A percentile compares a stretch with the other conserved stretches of the same genome.
phyloP scores from a whole-genome alignment of 2,113 vertebrate species.

The Cryptomyrus ogoouensis region DNA sequence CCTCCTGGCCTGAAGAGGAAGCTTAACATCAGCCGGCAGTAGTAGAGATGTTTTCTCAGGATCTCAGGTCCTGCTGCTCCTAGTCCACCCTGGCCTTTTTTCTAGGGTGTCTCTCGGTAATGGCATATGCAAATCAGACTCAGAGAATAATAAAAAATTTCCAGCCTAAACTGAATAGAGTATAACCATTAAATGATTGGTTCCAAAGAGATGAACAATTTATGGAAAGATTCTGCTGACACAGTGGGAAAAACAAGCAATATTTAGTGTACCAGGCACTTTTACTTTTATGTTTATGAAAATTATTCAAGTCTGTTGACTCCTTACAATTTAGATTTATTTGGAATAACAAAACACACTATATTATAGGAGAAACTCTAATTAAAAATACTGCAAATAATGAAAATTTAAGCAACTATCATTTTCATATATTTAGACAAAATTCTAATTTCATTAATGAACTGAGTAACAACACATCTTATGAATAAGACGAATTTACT shows the following conservation, averaged over 20 bases:
- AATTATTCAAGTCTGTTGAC: background rate
- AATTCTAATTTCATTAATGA: too few species aligned
- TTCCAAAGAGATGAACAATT: background rate
- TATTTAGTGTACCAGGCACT: background rate
- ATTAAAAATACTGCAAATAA: too few species aligned
- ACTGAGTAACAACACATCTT: too few species aligned
- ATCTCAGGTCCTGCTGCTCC: background rate
- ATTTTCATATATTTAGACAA: too few species aligned
- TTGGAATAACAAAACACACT: background rate
- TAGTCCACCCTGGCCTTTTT: background rate
- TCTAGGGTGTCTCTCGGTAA: background rate
- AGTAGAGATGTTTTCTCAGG: background rate
- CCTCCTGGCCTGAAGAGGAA: background rate
- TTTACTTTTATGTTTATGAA: background rate
- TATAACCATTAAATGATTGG: background rate
- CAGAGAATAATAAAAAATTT: background rate
- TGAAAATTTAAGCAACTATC: background rate
- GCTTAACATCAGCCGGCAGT: background rate
- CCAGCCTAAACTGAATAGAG: background rate
- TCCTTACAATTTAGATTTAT: background rate
- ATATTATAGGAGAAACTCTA: background rate
- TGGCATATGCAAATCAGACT: background rate
- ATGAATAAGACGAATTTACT: too few species aligned
- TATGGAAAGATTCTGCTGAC: background rate
- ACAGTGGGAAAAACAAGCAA: background rate